phyloP scores from a whole-genome alignment of 2,888 invertebrate genomes.

The Zelleria hepariella region DNA sequence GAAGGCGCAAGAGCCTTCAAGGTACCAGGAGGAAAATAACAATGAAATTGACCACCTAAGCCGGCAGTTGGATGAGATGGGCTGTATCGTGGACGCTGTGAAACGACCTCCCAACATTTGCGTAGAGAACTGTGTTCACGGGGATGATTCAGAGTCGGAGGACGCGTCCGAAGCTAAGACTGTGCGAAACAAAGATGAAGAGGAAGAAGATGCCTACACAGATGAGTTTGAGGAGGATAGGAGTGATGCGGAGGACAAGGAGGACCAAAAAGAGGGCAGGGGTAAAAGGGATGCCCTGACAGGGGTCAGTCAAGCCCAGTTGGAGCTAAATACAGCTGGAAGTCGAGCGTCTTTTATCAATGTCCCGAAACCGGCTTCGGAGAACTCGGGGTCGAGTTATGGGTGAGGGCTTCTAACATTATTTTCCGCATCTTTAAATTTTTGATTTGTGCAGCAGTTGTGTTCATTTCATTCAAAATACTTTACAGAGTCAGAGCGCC shows the following conservation, averaged over 20 bases:
- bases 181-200: constrained; percentile 15
- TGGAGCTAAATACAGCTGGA: background rate
- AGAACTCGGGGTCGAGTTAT: background rate
- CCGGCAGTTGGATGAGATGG: constrained; percentile 59
- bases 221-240: constrained; percentile 64
- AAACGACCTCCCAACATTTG: constrained; percentile 58
- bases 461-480: too few species aligned
- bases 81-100: constrained; percentile 56
- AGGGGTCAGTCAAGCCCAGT: background rate
- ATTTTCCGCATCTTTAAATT: background rate
- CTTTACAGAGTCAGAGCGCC: too few species aligned
- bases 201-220: constrained; percentile 52
- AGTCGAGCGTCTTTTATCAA: background rate
- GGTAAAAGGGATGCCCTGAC: constrained; percentile 17
- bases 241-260: constrained; percentile 38
- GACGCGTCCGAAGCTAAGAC: constrained; percentile 29
- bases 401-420: background rate
- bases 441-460: too few species aligned
- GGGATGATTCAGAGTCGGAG: constrained; percentile 22
- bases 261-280: constrained; percentile 26
- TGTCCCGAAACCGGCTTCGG: background rate
- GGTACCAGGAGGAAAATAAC: constrained; percentile 60
- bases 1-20: constrained; percentile 13
- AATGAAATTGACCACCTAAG: constrained; percentile 61
- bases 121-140: constrained; percentile 50